Base-by-base conservation (phyloP, 2,797 vertebrate species). In the Sardinella longiceps region DNA sequence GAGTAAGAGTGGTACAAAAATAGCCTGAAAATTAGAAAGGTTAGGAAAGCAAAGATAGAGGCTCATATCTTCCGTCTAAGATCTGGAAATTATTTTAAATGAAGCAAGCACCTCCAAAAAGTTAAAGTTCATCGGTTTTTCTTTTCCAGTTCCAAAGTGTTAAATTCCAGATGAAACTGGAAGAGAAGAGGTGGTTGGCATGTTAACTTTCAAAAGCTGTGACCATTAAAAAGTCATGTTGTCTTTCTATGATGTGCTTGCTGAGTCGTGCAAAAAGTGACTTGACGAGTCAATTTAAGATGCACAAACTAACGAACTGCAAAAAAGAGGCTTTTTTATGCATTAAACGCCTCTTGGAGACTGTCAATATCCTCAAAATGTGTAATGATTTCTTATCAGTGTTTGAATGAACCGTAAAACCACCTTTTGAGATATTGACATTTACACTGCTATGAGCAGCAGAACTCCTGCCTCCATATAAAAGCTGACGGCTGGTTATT, bases 391-490 rank as follows among this genome's bases (percentile, higher is more conserved):
- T 96, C 92, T 95, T 93, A 94, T 94, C 87, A 88, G 92, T 91
- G 92, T 92, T 95, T 94, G 91, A 94, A 94, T 95, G 93, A 96
- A 94, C 94, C 91, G 86, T 92, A 95, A 94, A 95, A 94, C 90
- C 94, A 92, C 91, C 92, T 95, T 95, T 94, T 92, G 93, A 93
- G 93, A 93, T 96, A 95, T 95, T 96, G 96, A 97, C 93, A 95
- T 95, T 95, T 95, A 93, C 93, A 94, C 91, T 91, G 77, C 90
- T 93, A 90, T 95, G 93, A 95, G 86, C 90, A 92, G 91, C 90
- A 92, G 83, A 92, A 92, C 91, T 90, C 92, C 90, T 48, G 89
- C 37, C 94, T 87, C 77, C 90, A 82, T 91, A 91, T 90, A 86
- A 85, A 92, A 93, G 85, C 88, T 93, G 89, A 95, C 74, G 63